Evolutionary conservation across 2,888 invertebrate species (phyloP).

Genomic region (Ceratothoa steindachneri): DNA sequence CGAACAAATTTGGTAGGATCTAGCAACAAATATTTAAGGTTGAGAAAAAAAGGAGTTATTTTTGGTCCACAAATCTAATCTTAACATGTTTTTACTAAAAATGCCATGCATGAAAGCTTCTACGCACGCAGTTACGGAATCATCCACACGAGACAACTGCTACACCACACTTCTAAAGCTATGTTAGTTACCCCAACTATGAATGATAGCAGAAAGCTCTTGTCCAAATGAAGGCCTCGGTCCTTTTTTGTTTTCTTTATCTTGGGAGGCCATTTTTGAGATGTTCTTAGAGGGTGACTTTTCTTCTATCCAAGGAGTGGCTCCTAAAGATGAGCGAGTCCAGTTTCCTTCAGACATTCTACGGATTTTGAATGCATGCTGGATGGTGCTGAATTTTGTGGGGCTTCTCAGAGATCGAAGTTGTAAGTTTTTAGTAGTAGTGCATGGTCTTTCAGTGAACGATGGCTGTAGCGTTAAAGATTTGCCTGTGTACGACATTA

Average conservation of each 20-base stretch:
- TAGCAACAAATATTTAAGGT: no score
- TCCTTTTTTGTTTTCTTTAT: constrained; percentile 29
- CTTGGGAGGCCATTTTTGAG: constrained; percentile 17
- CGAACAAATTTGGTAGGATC: no score
- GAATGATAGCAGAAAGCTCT: constrained; percentile 38
- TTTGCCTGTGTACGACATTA: not conserved
- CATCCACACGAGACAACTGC: no score
- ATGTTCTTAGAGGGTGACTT: not conserved
- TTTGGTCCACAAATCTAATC: no score
- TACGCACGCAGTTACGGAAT: no score
- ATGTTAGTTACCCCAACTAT: constrained; percentile 42
- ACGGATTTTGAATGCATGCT: not conserved
- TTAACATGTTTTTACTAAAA: no score
- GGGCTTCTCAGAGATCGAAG: not conserved
- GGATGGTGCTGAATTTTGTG: not conserved
- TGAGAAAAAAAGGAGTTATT: no score
- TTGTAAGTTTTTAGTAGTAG: not conserved
- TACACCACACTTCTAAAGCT: constrained; percentile 1
- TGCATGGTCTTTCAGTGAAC: not conserved
- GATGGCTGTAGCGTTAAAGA: not conserved
- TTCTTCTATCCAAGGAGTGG: no score
- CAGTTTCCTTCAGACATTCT: not conserved
- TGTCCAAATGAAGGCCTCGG: constrained; percentile 34
- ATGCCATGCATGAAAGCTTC: no score
- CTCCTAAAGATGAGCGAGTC: not conserved